phyloP scores from a whole-genome alignment of 2,888 invertebrate genomes.

The Ceratothoa steindachneri region DNA sequence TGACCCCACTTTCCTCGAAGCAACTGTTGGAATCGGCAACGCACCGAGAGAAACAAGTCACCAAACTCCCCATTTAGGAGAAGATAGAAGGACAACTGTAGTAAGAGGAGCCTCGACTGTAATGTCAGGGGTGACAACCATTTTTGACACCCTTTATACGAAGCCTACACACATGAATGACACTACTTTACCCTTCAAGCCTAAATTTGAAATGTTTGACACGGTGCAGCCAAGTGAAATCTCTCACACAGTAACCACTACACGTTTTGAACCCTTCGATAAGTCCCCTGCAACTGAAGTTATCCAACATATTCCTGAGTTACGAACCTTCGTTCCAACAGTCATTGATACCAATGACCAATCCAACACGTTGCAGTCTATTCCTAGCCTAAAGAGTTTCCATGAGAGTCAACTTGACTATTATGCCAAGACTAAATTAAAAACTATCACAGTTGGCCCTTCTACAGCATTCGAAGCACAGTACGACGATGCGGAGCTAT shows the following conservation, averaged over 20 bases:
- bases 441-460: neutral
- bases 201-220: too few relatives aligned
- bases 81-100: constrained; percentile 41
- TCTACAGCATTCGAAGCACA: neutral
- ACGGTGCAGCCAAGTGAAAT: too few relatives aligned
- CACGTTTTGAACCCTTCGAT: too few relatives aligned
- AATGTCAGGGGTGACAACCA: constrained; percentile 49
- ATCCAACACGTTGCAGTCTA: neutral
- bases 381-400: neutral
- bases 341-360: neutral
- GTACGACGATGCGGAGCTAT: neutral
- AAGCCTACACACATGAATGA: constrained; percentile 40
- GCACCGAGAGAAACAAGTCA: neutral
- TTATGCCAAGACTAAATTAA: neutral
- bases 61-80: neutral
- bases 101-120: constrained; percentile 47
- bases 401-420: neutral
- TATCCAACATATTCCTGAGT: neutral
- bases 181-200: too few relatives aligned
- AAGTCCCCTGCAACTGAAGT: too few relatives aligned
- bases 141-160: constrained; percentile 48
- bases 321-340: neutral
- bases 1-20: neutral
- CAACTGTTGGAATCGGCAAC: neutral
- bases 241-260: too few relatives aligned